Evolutionary conservation across 2,888 invertebrate species (phyloP), one percentile per base, ranked within the genome.

Genomic region (Koerneria pararmatus): DNA sequence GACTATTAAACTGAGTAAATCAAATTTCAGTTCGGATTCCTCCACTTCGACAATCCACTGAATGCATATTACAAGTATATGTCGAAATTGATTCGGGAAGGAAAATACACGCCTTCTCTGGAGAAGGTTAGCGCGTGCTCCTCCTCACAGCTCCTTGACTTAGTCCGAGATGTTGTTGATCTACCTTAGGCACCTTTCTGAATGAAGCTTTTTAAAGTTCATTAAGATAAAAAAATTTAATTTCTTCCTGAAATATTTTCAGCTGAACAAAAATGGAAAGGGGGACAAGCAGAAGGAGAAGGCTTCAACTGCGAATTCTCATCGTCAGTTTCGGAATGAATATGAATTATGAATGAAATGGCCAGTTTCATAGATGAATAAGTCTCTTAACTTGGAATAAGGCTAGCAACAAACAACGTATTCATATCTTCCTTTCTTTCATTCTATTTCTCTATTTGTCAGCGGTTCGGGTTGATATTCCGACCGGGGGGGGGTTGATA

Each of bases 21-120:
- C 11, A 24, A 35, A 11, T 65, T 72, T 0, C 92, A 94, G 86
- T 98, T 98, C 86, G 88, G 90, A 73, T 98, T 98, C 86, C 87
- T 98, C 68, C 91, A 91, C 68, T 91, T 91, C 82, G 92, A 91
- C 72, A 89, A 92, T 68, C 85, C 86, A 0, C 86, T 97, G 49
- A 90, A 95, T 85, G 89, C 90, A 0, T 98, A 94, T 85, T 98
- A 97, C 85, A 90, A 90, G 70, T 90, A 91, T 76, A 74, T 86
- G 46, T 80, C 84, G 35, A 79, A 82, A 60, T 73, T 83, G 71
- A 84, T 86, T 54, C 83, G 84, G 67, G 80, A 82, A 67, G 84
- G 85, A 65, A 82, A 82, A 60, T 86, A 84, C 71, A 74, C 73
- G 15, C 84, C 84, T 1, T 34, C 46, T 15, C 56, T 66, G 15